A percentile compares a stretch with the other conserved stretches of the same genome.
Conservation (phyloP, 1,140 invertebrate genomes). For the Sipha flava region DNA sequence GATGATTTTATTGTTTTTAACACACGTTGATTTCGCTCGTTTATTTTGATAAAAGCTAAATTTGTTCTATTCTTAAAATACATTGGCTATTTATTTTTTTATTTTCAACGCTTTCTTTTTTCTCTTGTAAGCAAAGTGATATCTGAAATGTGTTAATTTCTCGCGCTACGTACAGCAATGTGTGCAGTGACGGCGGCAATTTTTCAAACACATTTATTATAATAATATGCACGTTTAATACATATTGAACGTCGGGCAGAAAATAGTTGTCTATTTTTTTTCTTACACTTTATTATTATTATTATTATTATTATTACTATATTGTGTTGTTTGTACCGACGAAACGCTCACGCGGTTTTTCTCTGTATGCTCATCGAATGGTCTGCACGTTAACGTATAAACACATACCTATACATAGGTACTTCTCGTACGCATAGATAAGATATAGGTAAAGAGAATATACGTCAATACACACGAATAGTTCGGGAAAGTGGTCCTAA, state of each 20-base stretch:
- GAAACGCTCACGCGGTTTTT: neutral
- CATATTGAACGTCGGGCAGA: neutral
- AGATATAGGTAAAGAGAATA: constrained; percentile 1
- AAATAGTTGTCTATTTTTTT: neutral
- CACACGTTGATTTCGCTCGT: neutral
- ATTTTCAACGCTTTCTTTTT: neutral
- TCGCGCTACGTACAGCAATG: neutral
- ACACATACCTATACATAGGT: neutral
- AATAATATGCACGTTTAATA: neutral
- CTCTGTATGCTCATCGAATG: neutral
- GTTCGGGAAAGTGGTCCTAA: neutral
- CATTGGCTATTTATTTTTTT: neutral
- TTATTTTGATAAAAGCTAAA: neutral
- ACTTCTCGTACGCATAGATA: neutral
- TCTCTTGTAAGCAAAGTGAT: neutral
- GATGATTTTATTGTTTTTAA: too few species aligned
- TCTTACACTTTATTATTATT: too few species aligned
- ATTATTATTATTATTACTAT: too few species aligned
- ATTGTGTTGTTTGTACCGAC: neutral
- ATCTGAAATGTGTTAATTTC: neutral
- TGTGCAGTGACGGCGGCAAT: neutral
- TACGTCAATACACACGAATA: neutral
- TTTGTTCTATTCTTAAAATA: neutral
- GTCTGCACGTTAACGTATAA: too few species aligned
- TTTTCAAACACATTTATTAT: neutral